phyloP scores from a whole-genome alignment of 2,113 vertebrate genomes.

The Albula goreensis region DNA sequence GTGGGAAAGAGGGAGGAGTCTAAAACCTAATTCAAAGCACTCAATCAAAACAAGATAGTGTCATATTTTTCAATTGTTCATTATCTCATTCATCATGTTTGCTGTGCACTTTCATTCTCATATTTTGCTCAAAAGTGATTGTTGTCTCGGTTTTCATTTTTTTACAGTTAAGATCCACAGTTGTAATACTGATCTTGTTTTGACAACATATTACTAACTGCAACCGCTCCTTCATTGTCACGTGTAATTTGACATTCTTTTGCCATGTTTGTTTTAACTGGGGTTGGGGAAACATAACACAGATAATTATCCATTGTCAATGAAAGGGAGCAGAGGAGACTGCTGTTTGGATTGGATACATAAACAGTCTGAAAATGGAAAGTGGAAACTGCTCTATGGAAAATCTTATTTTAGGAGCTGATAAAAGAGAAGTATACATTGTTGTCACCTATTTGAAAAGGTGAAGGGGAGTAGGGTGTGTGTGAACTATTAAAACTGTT shows the following conservation, averaged over 20 bases:
- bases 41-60: not conserved
- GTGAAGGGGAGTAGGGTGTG: not conserved
- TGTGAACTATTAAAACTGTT: not conserved
- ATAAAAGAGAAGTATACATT: not conserved
- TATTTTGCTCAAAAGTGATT: not conserved
- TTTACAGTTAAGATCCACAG: not conserved
- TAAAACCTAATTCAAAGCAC: too few relatives aligned
- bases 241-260: constrained; percentile 1
- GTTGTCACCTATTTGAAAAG: not conserved
- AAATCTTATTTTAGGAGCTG: not conserved
- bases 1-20: too few relatives aligned
- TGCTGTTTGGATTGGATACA: not conserved
- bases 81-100: not conserved
- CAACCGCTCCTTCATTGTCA: not conserved
- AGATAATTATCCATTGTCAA: not conserved
- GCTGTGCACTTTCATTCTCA: not conserved
- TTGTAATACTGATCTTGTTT: not conserved
- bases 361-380: not conserved
- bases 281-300: not conserved
- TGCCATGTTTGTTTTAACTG: not conserved
- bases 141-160: not conserved
- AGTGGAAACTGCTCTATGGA: not conserved
- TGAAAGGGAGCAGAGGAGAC: not conserved
- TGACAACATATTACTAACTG: not conserved
- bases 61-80: not conserved